Percentiles rank a stretch among this genome's conserved stretches.
Evolutionary conservation across 2,113 vertebrate species (phyloP).

Genomic region (Myodes glareolus): DNA sequence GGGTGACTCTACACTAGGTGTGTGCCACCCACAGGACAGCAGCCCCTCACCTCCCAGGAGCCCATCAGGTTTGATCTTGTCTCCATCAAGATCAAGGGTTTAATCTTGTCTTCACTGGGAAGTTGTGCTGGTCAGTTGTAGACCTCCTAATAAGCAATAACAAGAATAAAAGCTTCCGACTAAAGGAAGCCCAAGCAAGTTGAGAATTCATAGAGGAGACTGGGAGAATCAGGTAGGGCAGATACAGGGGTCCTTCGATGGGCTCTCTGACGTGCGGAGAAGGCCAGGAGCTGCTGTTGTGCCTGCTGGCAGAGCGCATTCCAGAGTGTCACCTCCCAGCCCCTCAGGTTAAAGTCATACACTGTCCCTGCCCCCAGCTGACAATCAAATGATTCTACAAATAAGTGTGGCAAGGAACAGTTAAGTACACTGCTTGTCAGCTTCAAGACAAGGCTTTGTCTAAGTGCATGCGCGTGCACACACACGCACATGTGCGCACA

Average conservation of each 20-base stretch:
- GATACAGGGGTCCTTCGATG: neutral
- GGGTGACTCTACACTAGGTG: neutral
- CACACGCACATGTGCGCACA: too few species aligned
- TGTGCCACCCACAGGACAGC: too few species aligned
- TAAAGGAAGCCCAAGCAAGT: neutral
- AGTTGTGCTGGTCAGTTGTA: accelerated
- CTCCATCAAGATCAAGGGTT: too few species aligned
- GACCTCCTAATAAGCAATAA: neutral
- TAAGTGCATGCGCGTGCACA: too few species aligned
- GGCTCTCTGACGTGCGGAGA: neutral
- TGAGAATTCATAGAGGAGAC: neutral
- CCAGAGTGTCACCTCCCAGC: neutral
- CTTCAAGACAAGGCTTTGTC: neutral
- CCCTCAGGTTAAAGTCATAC: neutral
- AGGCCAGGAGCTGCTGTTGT: neutral
- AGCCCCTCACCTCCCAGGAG: accelerated
- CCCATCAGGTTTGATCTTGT: neutral
- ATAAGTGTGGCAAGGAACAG: neutral
- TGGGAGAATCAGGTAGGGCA: neutral
- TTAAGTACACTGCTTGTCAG: neutral
- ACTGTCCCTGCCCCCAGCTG: neutral
- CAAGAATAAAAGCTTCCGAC: neutral
- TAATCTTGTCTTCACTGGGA: neutral
- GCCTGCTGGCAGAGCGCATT: accelerated
- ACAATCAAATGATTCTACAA: neutral